Percentiles rank a stretch among this genome's conserved stretches.
Evolutionary conservation across 2,113 vertebrate species (phyloP).

Genomic region (Epinephelus fuscoguttatus): DNA sequence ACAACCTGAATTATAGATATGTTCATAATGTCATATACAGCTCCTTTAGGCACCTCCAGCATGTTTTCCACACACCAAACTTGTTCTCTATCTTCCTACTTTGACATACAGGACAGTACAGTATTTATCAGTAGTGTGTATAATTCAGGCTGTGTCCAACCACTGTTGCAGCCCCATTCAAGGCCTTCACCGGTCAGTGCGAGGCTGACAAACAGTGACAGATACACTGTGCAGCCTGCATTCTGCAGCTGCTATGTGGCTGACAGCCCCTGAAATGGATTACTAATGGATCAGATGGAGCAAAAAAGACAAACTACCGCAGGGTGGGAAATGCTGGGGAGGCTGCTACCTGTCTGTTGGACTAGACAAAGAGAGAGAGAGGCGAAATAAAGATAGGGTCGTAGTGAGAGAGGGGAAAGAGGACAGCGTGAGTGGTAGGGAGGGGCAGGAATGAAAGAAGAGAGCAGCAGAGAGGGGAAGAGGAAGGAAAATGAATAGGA

Average conservation of each 20-base stretch:
- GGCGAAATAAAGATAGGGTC: constrained; percentile 34
- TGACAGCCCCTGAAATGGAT: constrained; percentile 65
- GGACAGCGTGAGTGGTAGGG: constrained; percentile 6
- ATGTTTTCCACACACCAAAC: neutral
- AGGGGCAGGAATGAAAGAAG: constrained; percentile 1
- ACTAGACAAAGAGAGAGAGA: constrained; percentile 18
- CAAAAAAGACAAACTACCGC: constrained; percentile 61
- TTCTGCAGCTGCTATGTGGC: constrained; percentile 37
- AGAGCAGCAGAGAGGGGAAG: constrained; percentile 13
- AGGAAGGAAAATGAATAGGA: constrained; percentile 32
- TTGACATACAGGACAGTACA: constrained; percentile 37
- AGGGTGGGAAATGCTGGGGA: constrained; percentile 7
- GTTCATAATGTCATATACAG: too few relatives aligned
- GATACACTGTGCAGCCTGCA: constrained; percentile 46
- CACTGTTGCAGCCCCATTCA: constrained; percentile 19
- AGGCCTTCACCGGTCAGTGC: constrained; percentile 43
- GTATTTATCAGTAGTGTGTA: constrained; percentile 47
- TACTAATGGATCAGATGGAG: constrained; percentile 73
- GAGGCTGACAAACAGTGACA: constrained; percentile 57
- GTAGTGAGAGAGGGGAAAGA: constrained; percentile 16
- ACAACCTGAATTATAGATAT: too few relatives aligned
- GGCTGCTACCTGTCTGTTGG: constrained; percentile 43
- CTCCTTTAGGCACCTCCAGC: neutral
- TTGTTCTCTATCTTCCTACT: neutral
- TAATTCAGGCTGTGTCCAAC: constrained; percentile 48